Conservation (phyloP, 2,888 invertebrate genomes). For the Thera britannica region DNA sequence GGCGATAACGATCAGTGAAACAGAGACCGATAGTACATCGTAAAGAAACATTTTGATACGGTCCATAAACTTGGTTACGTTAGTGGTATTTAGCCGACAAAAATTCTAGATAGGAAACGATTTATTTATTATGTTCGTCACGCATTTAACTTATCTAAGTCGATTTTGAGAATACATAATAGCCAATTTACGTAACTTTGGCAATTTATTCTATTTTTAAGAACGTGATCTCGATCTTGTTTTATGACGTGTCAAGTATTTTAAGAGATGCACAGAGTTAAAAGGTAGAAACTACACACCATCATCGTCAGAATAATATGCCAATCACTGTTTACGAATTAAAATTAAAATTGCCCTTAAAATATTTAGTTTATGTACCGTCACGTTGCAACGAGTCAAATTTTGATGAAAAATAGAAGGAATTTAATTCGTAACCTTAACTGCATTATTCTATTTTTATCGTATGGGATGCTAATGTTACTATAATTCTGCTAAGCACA, state of each 20-base stretch:
- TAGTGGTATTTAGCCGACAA: background rate
- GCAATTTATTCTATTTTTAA: background rate
- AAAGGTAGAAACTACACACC: background rate
- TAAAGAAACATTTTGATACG: background rate
- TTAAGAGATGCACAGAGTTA: background rate
- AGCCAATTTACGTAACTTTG: slow-evolving; percentile 34
- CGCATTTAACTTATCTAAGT: slow-evolving; percentile 26
- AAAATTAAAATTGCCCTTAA: no score
- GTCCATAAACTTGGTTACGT: background rate
- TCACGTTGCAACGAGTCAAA: no score
- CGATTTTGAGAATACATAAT: slow-evolving; percentile 32
- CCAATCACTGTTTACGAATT: no score
- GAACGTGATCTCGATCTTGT: background rate
- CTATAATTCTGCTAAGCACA: no score
- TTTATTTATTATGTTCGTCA: slow-evolving; percentile 36
- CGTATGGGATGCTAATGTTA: no score
- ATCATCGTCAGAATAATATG: no score
- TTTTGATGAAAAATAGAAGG: no score
- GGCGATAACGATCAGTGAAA: background rate
- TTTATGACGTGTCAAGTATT: background rate
- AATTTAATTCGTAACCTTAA: no score
- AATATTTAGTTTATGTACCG: no score
- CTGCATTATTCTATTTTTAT: no score
- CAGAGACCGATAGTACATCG: background rate
- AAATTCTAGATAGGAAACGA: slow-evolving; percentile 16